A percentile compares a stretch with the other conserved stretches of the same genome.
phyloP scores from a whole-genome alignment of 2,113 vertebrate species.

The Aepyceros melampus region DNA sequence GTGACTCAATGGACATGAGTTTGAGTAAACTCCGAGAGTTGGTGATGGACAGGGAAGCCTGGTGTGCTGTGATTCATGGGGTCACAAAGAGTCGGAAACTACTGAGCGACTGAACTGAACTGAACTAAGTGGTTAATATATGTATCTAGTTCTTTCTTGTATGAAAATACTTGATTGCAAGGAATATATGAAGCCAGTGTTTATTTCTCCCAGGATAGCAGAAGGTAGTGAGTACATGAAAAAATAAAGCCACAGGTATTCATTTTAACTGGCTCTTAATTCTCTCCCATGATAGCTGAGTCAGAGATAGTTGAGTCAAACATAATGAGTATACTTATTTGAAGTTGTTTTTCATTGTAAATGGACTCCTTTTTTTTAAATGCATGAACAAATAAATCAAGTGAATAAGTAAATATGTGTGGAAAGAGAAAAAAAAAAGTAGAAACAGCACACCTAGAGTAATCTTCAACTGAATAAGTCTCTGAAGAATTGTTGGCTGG shows the following conservation, averaged over 20 bases:
- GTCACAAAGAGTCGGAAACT: accelerated
- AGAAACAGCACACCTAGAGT: neutral
- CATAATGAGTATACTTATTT: neutral
- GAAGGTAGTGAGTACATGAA: neutral
- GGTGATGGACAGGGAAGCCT: neutral
- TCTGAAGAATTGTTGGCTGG: neutral
- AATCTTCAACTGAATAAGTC: accelerated
- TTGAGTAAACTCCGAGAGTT: accelerated
- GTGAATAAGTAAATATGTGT: neutral
- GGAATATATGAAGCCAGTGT: neutral
- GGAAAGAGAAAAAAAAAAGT: neutral
- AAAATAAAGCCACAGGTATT: neutral
- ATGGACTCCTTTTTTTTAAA: neutral
- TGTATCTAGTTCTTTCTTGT: neutral
- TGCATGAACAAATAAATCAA: neutral
- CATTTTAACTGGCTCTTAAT: neutral
- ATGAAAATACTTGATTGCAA: neutral
- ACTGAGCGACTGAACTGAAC: neutral
- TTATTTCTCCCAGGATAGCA: neutral
- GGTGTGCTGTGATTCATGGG: neutral
- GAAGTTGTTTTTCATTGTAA: neutral
- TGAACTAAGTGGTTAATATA: neutral
- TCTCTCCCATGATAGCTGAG: neutral
- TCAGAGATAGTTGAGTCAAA: neutral
- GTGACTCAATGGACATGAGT: neutral